Conservation (phyloP, 2,113 vertebrate genomes). For the Atractosteus spatula region DNA sequence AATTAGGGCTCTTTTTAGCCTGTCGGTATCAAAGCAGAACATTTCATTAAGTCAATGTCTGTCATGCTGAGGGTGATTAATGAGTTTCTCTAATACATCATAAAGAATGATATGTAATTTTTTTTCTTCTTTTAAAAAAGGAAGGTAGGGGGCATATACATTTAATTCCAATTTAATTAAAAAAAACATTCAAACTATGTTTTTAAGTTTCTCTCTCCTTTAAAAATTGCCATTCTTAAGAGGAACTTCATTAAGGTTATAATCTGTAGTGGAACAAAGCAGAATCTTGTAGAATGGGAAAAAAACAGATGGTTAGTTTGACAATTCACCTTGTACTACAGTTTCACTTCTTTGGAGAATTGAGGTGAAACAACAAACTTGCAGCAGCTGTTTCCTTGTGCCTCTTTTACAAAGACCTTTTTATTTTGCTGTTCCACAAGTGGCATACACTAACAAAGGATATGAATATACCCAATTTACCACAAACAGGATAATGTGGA, state of each 20-base stretch:
- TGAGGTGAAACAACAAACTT: too few relatives aligned
- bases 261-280: too few relatives aligned
- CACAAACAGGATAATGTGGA: too few relatives aligned
- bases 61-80: conserved; percentile 26
- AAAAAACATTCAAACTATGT: neutral
- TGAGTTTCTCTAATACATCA: conserved; percentile 19
- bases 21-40: conserved; percentile 19
- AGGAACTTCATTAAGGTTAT: neutral
- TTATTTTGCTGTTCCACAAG: too few relatives aligned
- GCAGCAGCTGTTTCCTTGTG: too few relatives aligned
- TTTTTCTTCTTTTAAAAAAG: neutral
- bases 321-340: too few relatives aligned
- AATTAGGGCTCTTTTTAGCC: conserved; percentile 20
- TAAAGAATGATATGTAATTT: neutral
- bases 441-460: too few relatives aligned
- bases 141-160: neutral
- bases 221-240: neutral
- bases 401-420: too few relatives aligned
- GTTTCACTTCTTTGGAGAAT: too few relatives aligned
- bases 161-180: neutral
- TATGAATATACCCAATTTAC: too few relatives aligned
- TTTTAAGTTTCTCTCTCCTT: neutral
- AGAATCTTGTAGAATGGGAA: too few relatives aligned
- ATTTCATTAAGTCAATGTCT: conserved; percentile 17
- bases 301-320: too few relatives aligned